phyloP scores from a whole-genome alignment of 2,888 invertebrate genomes.

The Drosophila helvetica region DNA sequence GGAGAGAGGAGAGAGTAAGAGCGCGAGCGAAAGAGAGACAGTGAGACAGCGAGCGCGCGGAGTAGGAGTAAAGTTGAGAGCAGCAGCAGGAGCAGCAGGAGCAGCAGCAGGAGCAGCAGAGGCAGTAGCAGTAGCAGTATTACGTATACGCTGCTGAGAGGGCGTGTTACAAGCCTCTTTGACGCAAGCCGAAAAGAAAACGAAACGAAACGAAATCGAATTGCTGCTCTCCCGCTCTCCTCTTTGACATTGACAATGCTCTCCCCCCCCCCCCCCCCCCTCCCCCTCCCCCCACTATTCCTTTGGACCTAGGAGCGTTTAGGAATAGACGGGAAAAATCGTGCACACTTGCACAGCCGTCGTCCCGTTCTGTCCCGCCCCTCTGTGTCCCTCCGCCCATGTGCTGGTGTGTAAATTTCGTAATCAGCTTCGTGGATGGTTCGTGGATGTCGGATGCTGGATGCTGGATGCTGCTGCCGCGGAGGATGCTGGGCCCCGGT shows the following conservation, averaged over 20 bases:
- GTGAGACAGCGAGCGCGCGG: constrained; percentile 19
- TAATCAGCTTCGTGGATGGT: constrained; percentile 55
- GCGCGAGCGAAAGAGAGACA: constrained; percentile 5
- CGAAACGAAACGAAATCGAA: constrained; percentile 29
- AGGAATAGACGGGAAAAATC: constrained; percentile 1
- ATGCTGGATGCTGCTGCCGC: constrained; percentile 38
- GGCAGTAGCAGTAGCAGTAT: constrained; percentile 18
- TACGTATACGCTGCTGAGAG: constrained; percentile 57
- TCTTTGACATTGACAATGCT: constrained; percentile 62
- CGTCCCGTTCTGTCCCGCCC: not conserved
- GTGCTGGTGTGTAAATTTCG: constrained; percentile 57
- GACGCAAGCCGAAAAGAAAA: constrained; percentile 41
- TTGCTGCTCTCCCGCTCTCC: constrained; percentile 2
- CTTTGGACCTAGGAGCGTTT: not conserved
- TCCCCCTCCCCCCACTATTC: not conserved
- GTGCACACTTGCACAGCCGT: constrained; percentile 4
- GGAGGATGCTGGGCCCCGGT: constrained; percentile 56
- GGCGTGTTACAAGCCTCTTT: constrained; percentile 53
- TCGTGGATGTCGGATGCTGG: constrained; percentile 20
- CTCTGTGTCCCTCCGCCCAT: not conserved
- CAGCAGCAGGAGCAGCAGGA: constrained; percentile 4
- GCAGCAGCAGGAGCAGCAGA: not conserved
- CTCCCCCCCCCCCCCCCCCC: constrained; percentile 20
- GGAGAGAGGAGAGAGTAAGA: constrained; percentile 14
- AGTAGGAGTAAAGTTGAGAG: constrained; percentile 4